Evolutionary conservation across 2,113 vertebrate genomes (phyloP), one percentile per base, ranked within the genome.

Genomic region (Austrofundulus limnaeus): DNA sequence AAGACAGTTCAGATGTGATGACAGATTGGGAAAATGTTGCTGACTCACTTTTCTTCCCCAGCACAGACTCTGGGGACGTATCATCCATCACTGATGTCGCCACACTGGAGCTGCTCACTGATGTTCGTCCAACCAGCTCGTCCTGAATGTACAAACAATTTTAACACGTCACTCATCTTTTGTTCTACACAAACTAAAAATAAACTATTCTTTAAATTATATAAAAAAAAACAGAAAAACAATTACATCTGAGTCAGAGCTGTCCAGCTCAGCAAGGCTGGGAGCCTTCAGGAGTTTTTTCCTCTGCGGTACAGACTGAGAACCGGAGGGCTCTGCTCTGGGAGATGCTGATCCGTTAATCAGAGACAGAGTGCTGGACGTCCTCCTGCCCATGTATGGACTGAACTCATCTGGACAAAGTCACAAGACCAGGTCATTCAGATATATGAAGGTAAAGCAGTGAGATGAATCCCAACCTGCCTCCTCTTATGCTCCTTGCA

Each of bases 161-260:
- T 5, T 51, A 67, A n/a, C 19, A 66, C 12, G 17, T 58, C 28
- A 55, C 2, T 46, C 31, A 54, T 21, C 2, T 34, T 45, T 60
- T 31, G 25, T 24, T 41, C 31, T 13, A 15, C 39, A 37, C 24
- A 16, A 21, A 31, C 1, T 14, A 61, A 2, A 10, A 8, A 2
- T 10, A 5, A 34, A 34, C 25, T n/a, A 28, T 28, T 28, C 7
- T 28, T 34, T 34, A 8, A 34, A 34, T 34, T 34, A n/a, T n/a
- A n/a, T n/a, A n/a, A n/a, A n/a, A n/a, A n/a, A n/a, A n/a, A n/a
- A n/a, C n/a, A n/a, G n/a, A n/a, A n/a, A n/a, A n/a, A n/a, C n/a
- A n/a, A n/a, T 91, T 52, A 98, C 97, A 80, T 99, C 97, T 0
- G 96, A 98, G 83, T 98, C 97, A 0, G 96, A 98, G 90, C 94